These are phyloP conservation scores for Chelonia mydas DNA, from an alignment of 2,797 vertebrate species.

Conservation along the genomic window DNA sequence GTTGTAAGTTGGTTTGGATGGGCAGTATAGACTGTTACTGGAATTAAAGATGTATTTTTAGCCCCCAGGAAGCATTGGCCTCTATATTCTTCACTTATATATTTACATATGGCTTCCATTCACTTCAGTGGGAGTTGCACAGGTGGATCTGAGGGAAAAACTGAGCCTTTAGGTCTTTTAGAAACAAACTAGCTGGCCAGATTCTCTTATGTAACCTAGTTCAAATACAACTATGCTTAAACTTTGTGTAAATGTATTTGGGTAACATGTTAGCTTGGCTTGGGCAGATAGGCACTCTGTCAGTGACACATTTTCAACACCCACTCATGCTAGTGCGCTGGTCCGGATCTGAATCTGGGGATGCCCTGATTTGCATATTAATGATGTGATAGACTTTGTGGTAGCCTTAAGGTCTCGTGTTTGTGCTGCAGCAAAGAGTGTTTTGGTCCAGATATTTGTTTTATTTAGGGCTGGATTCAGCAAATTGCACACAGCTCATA, in stretches of 20 bases:
- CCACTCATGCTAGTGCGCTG: constrained; percentile 65
- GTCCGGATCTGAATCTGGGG: constrained; percentile 48
- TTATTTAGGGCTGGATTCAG: neutral
- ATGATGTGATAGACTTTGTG: neutral
- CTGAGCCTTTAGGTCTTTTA: neutral
- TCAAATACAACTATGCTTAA: neutral
- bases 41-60: neutral
- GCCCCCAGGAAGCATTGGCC: rapidly evolving
- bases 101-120: neutral
- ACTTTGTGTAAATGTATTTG: constrained; percentile 41
- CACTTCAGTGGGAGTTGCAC: neutral
- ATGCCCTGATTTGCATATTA: constrained; percentile 50
- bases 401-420: neutral
- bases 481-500: neutral
- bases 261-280: constrained; percentile 36
- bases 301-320: constrained; percentile 51
- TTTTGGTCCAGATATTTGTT: neutral
- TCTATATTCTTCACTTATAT: neutral
- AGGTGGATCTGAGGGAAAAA: neutral
- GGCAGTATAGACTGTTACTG: rapidly evolving
- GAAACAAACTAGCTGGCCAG: neutral
- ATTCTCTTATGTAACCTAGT: neutral
- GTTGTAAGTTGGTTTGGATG: neutral
- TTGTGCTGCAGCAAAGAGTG: neutral
- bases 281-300: constrained; percentile 34